Conservation (phyloP, 2,797 vertebrate species). For the Hippopotamyrus pictus region DNA sequence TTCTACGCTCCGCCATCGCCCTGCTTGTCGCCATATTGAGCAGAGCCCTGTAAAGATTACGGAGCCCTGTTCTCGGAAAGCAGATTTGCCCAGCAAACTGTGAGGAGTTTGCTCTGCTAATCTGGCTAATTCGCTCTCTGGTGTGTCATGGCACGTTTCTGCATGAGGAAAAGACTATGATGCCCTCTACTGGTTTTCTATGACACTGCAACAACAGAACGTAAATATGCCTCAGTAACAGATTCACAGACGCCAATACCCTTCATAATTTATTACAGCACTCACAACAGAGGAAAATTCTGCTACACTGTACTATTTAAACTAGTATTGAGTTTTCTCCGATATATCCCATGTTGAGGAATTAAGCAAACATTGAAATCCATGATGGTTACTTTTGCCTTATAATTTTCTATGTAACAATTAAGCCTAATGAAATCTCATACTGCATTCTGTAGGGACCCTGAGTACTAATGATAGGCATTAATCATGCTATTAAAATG, state of each 20-base stretch:
- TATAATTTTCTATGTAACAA: not conserved
- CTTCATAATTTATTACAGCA: not conserved
- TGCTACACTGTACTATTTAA: not conserved
- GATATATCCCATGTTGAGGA: not conserved
- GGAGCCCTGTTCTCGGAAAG: conserved; percentile 54
- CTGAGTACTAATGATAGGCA: not conserved
- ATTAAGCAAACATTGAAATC: not conserved
- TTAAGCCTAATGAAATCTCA: not conserved
- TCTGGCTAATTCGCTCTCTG: conserved; percentile 53
- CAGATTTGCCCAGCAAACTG: conserved; percentile 52
- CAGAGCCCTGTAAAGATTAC: conserved; percentile 53
- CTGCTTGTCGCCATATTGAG: conserved; percentile 48
- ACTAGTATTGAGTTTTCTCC: not conserved
- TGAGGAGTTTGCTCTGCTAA: conserved; percentile 53
- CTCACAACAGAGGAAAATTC: not conserved
- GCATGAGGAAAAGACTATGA: conserved; percentile 34
- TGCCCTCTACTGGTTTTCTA: conserved; percentile 49
- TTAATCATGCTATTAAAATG: not conserved
- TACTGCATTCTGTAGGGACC: not conserved
- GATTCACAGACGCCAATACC: not conserved
- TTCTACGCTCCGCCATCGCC: conserved; percentile 17
- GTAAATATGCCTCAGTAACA: not conserved
- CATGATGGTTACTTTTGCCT: not conserved
- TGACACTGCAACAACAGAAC: conserved; percentile 43
- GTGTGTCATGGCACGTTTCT: conserved; percentile 19